These are phyloP conservation scores for Tenthredo distinguenda DNA, from an alignment of 2,888 invertebrate genomes.

Conservation along the genomic window DNA sequence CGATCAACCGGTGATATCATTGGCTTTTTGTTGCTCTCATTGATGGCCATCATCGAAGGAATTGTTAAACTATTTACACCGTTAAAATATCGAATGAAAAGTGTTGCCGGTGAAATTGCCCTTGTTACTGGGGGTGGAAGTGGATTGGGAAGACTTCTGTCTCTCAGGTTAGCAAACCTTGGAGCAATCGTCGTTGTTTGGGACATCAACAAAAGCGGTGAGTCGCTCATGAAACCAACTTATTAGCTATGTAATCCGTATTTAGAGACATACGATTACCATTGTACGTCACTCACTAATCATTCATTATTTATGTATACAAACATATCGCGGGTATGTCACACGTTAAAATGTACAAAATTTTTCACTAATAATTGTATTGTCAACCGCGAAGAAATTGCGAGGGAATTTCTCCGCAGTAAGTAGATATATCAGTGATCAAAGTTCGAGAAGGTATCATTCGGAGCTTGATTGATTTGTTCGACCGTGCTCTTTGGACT, in stretches of 20 bases:
- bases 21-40: conserved; percentile 79
- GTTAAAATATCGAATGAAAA: conserved; percentile 84
- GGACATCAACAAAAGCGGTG: conserved; percentile 93
- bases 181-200: conserved; percentile 91
- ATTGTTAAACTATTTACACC: conserved; percentile 80
- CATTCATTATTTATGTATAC: not conserved
- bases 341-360: not conserved
- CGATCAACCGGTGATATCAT: conserved; percentile 81
- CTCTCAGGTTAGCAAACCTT: conserved; percentile 86
- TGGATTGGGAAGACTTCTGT: conserved; percentile 90
- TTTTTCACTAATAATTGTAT: not conserved
- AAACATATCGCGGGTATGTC: not conserved
- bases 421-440: not conserved
- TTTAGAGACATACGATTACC: not conserved
- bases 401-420: not conserved
- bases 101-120: conserved; percentile 87
- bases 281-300: not conserved
- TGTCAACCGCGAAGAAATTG: not conserved
- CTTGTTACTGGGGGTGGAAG: conserved; percentile 95
- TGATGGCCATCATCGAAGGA: conserved; percentile 80
- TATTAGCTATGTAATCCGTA: not conserved
- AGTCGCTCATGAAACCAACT: conserved; percentile 69
- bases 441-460: not conserved
- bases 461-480: not conserved
- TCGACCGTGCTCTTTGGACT: not conserved